Evolutionary conservation across 53 echinoderm and acorn worm species (phyloP).

Genomic region (Arbacia lixula): DNA sequence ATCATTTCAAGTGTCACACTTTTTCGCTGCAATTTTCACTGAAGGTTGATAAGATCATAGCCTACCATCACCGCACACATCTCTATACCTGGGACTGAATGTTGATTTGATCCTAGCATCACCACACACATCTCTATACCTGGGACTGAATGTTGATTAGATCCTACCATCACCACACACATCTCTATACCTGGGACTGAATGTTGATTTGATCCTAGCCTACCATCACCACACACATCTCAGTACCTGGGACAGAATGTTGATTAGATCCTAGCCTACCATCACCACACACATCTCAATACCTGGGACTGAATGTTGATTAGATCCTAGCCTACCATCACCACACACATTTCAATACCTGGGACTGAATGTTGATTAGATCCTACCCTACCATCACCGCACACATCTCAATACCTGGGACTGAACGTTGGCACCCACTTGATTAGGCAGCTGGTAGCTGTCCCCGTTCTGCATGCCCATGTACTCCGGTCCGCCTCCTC

Average conservation of each 20-base stretch:
- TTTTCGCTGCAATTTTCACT: too few species aligned
- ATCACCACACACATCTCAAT: background rate
- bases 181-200: background rate
- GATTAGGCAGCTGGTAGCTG: constrained; percentile 92
- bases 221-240: background rate
- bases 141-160: background rate
- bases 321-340: background rate
- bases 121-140: background rate
- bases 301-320: background rate
- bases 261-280: background rate
- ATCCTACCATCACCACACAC: background rate
- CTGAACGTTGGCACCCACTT: constrained; percentile 93
- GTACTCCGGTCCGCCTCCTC: constrained; percentile 75
- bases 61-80: background rate
- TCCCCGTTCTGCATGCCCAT: constrained; percentile 99
- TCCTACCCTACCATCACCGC: constrained; percentile 39
- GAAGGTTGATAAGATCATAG: too few species aligned
- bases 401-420: constrained; percentile 76
- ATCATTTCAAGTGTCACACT: too few species aligned
- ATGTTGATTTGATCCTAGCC: too few species aligned
- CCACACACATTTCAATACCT: constrained; percentile 46
- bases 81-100: background rate
- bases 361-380: constrained; percentile 75
- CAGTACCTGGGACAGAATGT: background rate
- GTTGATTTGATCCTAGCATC: background rate